Percentiles rank a stretch among this genome's conserved stretches.
Conservation (phyloP, 1,140 invertebrate genomes). For the Habropoda laboriosa region DNA sequence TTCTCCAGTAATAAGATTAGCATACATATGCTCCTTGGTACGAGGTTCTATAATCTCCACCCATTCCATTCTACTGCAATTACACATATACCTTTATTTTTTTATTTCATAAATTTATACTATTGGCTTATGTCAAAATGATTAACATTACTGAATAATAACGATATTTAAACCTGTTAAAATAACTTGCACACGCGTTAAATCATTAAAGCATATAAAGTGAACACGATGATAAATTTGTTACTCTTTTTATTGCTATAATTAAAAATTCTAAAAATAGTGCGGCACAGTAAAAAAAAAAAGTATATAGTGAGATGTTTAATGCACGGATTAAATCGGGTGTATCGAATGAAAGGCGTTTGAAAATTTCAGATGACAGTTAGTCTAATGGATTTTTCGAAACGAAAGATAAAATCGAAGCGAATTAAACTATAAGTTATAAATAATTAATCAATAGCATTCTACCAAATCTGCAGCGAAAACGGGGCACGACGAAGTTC, state of each 20-base stretch:
- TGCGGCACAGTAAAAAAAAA: background rate
- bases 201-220: constrained; percentile 5
- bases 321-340: background rate
- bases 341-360: background rate
- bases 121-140: background rate
- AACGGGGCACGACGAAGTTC: background rate
- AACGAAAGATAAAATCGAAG: background rate
- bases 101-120: background rate
- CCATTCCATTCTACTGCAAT: constrained; percentile 92
- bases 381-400: background rate
- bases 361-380: background rate
- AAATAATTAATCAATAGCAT: constrained; percentile 48
- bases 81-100: constrained; percentile 20
- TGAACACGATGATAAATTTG: constrained; percentile 31
- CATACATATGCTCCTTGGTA: constrained; percentile 99
- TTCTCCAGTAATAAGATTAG: constrained; percentile 98
- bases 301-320: background rate
- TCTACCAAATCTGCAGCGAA: constrained; percentile 4
- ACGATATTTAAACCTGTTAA: constrained; percentile 22
- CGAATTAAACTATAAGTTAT: constrained; percentile 1
- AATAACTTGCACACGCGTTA: background rate
- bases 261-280: constrained; percentile 51
- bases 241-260: constrained; percentile 35
- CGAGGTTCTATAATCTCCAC: constrained; percentile 99
- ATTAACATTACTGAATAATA: background rate